phyloP scores from a whole-genome alignment of 2,888 invertebrate genomes.

The Eulithis testata region DNA sequence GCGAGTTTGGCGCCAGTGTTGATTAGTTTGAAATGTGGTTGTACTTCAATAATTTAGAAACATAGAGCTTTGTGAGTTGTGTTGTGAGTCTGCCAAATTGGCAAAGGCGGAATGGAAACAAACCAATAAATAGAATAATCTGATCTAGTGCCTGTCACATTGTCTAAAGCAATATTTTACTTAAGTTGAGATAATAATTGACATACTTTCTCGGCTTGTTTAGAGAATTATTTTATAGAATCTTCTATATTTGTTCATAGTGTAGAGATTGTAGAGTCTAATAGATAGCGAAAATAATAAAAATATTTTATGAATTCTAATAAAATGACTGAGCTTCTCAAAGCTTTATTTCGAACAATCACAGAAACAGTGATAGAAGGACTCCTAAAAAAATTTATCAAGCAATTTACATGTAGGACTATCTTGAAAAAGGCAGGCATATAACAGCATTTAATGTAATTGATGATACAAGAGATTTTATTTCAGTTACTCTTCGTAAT shows the following conservation, averaged over 20 bases:
- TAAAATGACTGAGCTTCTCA: no score
- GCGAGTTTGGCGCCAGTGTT: constrained; percentile 25
- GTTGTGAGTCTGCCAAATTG: constrained; percentile 20
- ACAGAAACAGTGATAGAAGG: not conserved
- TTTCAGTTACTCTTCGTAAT: constrained; percentile 94
- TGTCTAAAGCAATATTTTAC: constrained; percentile 10
- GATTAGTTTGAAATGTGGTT: constrained; percentile 14
- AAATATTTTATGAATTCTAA: no score
- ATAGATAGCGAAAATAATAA: no score
- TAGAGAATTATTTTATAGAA: no score
- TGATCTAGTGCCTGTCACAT: constrained; percentile 16
- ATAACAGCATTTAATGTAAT: not conserved
- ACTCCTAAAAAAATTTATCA: not conserved
- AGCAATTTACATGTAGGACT: not conserved
- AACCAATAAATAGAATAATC: constrained; percentile 14
- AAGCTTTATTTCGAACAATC: no score
- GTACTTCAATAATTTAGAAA: constrained; percentile 16
- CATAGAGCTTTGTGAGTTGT: constrained; percentile 13
- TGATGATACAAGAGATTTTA: constrained; percentile 4
- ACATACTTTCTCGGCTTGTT: no score
- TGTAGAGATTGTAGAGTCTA: no score
- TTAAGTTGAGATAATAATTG: no score
- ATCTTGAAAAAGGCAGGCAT: not conserved
- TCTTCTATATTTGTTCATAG: no score
- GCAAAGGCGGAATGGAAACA: constrained; percentile 16